These are phyloP conservation scores for Poeciliopsis retropinna DNA, from an alignment of 2,113 vertebrate species.

Conservation along the genomic window DNA sequence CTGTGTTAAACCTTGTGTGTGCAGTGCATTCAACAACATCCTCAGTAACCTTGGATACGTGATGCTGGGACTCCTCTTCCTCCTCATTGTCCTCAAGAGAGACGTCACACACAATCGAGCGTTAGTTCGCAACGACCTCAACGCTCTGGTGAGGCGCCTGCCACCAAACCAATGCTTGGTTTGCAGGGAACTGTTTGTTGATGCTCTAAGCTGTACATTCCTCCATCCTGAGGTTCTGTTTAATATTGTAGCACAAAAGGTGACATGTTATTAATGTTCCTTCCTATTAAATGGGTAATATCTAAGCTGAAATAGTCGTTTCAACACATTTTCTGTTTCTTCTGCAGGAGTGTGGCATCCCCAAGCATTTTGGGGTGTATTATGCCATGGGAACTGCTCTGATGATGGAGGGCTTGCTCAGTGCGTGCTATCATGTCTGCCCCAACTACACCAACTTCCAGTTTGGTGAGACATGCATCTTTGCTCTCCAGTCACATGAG, in stretches of 20 bases:
- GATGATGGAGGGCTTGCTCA: conserved; percentile 98
- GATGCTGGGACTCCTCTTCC: conserved; percentile 94
- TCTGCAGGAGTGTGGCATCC: conserved; percentile 92
- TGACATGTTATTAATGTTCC: no score
- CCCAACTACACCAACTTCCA: conserved; percentile 99
- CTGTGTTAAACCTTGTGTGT: neutral
- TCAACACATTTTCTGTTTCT: neutral
- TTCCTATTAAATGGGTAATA: no score
- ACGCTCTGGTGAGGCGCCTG: conserved; percentile 82
- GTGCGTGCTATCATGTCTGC: conserved; percentile 97
- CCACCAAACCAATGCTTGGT: neutral
- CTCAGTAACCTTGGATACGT: conserved; percentile 96
- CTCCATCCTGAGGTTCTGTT: neutral
- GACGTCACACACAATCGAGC: conserved; percentile 91
- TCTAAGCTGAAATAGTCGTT: neutral
- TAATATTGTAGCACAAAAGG: no score
- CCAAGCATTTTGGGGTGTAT: conserved; percentile 96
- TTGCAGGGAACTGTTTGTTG: neutral
- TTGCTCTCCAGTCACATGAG: no score
- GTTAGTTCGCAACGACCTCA: conserved; percentile 81
- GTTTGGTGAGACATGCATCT: conserved; percentile 83
- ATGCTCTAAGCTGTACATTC: no score
- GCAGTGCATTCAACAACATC: conserved; percentile 97
- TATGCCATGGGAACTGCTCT: conserved; percentile 98
- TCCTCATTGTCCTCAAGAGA: conserved; percentile 91